Evolutionary conservation across 2,888 invertebrate species (phyloP).

Genomic region (Pycnomerus fuliginosus): DNA sequence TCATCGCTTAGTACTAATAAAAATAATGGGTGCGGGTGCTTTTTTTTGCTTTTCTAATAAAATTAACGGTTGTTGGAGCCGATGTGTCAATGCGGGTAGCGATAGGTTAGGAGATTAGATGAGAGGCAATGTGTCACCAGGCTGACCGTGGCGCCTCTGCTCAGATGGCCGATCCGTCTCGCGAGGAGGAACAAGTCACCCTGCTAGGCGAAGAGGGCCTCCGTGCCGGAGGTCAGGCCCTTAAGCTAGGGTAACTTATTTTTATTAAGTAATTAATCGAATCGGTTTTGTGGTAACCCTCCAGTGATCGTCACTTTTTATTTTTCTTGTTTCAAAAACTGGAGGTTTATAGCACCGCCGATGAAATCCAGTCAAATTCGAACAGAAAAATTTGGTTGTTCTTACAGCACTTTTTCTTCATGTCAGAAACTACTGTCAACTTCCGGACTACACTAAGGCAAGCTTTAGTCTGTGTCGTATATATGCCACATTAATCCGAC

Average conservation of each 20-base stretch:
- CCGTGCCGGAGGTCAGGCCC: slow-evolving; percentile 92
- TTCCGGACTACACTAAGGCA: slow-evolving; percentile 78
- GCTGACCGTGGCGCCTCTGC: slow-evolving; percentile 62
- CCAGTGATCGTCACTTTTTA: slow-evolving; percentile 1
- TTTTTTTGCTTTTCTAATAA: not conserved
- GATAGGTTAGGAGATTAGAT: slow-evolving; percentile 28
- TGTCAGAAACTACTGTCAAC: slow-evolving; percentile 65
- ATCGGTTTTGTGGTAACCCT: not conserved
- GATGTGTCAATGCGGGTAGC: slow-evolving; percentile 16
- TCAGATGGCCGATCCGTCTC: slow-evolving; percentile 97
- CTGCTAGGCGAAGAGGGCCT: slow-evolving; percentile 95
- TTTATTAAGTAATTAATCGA: slow-evolving; percentile 19
- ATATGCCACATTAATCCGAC: slow-evolving; percentile 23
- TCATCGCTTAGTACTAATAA: too few species aligned
- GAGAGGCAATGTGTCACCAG: slow-evolving; percentile 64
- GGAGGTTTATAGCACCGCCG: not conserved
- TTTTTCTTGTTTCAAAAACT: not conserved
- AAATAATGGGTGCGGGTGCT: too few species aligned
- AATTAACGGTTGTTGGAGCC: not conserved
- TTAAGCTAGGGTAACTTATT: slow-evolving; percentile 92
- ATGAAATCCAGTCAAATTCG: slow-evolving; percentile 15
- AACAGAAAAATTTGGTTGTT: slow-evolving; percentile 56
- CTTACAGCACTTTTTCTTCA: slow-evolving; percentile 77
- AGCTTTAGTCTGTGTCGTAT: slow-evolving; percentile 53
- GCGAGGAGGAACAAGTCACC: slow-evolving; percentile 94